Evolutionary conservation across 2,113 vertebrate genomes (phyloP).

Genomic region (Chrysemys picta): DNA sequence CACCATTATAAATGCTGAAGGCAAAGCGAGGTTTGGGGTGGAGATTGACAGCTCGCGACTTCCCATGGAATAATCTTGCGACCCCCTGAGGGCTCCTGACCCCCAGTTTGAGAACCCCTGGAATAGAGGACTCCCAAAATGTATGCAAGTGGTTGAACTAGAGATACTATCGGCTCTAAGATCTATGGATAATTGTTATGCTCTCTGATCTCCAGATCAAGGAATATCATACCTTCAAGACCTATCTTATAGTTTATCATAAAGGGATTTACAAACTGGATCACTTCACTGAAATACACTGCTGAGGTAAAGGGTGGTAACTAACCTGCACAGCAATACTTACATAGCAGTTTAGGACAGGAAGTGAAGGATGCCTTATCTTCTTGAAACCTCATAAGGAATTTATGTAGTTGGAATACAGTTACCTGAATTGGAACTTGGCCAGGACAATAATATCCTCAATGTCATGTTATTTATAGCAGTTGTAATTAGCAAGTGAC

Average conservation of each 20-base stretch:
- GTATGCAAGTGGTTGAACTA: neutral
- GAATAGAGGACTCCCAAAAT: neutral
- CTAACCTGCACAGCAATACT: fast-evolving
- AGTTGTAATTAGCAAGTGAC: neutral
- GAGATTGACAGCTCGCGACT: too few relatives aligned
- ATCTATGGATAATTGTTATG: neutral
- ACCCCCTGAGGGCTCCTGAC: too few relatives aligned
- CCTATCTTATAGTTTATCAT: neutral
- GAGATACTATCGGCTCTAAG: neutral
- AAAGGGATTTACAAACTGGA: neutral
- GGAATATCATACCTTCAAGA: neutral
- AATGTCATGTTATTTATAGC: neutral
- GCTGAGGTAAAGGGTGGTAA: fast-evolving
- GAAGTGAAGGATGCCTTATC: fast-evolving
- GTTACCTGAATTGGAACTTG: neutral
- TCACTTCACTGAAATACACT: neutral
- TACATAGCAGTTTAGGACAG: fast-evolving
- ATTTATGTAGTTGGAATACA: neutral
- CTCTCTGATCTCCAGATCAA: neutral
- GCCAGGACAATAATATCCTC: neutral
- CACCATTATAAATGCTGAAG: too few relatives aligned
- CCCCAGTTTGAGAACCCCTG: too few relatives aligned
- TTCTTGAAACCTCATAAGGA: neutral
- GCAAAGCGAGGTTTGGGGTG: too few relatives aligned
- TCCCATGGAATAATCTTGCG: too few relatives aligned